Evolutionary conservation across 2,888 invertebrate genomes (phyloP), one percentile per base, ranked within the genome.

Genomic region (Helleia helle): DNA sequence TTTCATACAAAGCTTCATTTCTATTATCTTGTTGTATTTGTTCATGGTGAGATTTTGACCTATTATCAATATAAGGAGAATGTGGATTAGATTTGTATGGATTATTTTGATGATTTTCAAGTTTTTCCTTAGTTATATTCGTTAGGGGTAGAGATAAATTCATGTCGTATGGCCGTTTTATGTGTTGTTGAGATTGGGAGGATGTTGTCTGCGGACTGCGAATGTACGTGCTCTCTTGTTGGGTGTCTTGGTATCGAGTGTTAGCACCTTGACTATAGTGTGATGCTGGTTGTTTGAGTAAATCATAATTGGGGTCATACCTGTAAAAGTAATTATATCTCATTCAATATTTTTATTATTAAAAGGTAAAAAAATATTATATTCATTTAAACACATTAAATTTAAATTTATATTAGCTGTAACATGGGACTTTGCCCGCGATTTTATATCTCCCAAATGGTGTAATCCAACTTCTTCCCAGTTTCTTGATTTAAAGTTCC

Each of bases 261-360:
- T 77, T 72, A 54, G 69, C 73, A 69, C 71, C 70, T 65, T 76
- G 77, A 61, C 72, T 76, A 58, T 80, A 84, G 55, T 84, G 83
- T 69, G 83, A 84, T 66, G 81, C 73, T 56, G 85, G 85, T 52
- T 83, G 81, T 74, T 84, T 81, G 52, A 84, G 75, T 64, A 84
- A 65, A 56, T 86, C 86, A 58, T 85, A 85, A 60, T 83, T 86
- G 52, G 84, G 84, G 59, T 87, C 86, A 54, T 83, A 84, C 75
- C 86, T 86, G 77, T 60, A 84, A 81, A 53, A 39, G 58, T 43
- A 26, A 44, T 36, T 24, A n/a, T 17, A 14, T n/a, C n/a, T n/a
- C n/a, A n/a, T n/a, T n/a, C n/a, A n/a, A n/a, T n/a, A n/a, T n/a
- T n/a, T n/a, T n/a, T n/a, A n/a, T n/a, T n/a, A n/a, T n/a, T n/a